Conservation (phyloP, 2,113 vertebrate species). For the Elachura formosa region DNA sequence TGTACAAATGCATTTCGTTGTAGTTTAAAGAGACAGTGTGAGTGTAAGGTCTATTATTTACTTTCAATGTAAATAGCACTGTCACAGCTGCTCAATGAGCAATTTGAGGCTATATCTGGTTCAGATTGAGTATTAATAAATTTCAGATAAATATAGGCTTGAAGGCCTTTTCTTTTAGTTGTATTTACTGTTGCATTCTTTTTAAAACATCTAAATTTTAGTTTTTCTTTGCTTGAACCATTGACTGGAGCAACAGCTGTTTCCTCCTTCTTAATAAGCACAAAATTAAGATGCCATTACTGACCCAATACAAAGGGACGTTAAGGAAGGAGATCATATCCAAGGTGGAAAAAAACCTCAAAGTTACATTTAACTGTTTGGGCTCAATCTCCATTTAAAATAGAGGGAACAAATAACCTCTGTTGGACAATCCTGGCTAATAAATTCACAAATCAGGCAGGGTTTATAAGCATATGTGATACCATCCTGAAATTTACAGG, state of each 20-base stretch:
- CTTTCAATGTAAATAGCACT: neutral
- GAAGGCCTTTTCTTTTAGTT: neutral
- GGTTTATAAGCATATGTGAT: neutral
- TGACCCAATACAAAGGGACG: neutral
- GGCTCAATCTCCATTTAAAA: neutral
- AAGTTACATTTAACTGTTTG: neutral
- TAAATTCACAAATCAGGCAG: neutral
- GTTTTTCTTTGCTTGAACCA: neutral
- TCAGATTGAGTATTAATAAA: neutral
- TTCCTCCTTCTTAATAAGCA: neutral
- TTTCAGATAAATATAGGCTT: neutral
- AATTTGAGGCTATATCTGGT: neutral
- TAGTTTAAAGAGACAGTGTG: neutral
- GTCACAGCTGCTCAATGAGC: neutral
- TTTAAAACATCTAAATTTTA: neutral
- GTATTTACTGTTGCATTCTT: neutral
- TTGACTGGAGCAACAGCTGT: neutral
- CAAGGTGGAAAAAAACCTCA: neutral
- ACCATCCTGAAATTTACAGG: neutral
- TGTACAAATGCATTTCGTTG: accelerated
- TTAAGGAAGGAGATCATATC: neutral
- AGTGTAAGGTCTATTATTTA: neutral
- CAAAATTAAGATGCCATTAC: neutral
- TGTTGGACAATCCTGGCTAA: neutral
- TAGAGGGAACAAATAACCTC: neutral